Evolutionary conservation across 2,888 invertebrate species (phyloP), one percentile per base, ranked within the genome.

Genomic region (Tinea pellionella): DNA sequence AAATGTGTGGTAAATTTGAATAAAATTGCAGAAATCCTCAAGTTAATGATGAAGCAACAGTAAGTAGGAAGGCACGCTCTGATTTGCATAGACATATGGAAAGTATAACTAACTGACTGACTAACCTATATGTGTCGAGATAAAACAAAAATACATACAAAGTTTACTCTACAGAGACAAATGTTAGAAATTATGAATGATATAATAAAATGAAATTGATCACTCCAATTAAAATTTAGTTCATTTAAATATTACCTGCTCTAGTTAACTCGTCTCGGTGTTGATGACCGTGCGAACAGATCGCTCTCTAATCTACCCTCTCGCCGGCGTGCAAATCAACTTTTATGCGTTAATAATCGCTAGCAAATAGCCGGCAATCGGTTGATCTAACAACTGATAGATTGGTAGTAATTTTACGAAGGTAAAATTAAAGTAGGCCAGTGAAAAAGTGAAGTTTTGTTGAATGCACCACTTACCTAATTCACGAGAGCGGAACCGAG

Each of bases 401-500:
- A 73, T 78, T 72, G 69, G 72, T 70, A 72, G 72, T 24, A 53
- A 75, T 71, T 70, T 70, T 69, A 63, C 61, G 63, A 53, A 24
- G 53, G 62, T 61, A 56, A 65, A 65, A n/a, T 65, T 65, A 71
- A 80, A 79, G 75, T 78, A 67, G 78, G 70, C 64, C 77, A 69
- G 74, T 72, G 78, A 75, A 85, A 84, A 83, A 84, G 85, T 80
- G 83, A 84, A 82, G 81, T 80, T 82, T 86, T 78, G 77, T 75
- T 78, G 77, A 84, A 79, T 79, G 80, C 80, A 80, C 81, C 78
- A 84, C 78, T 86, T 85, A 85, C 79, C 80, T 71, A 79, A 81
- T 79, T 82, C 79, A 79, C 72, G 84, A 84, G 83, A 87, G 86
- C 86, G 86, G 82, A 87, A 87, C 86, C 73, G 72, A 75, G 47